A percentile compares a stretch with the other conserved stretches of the same genome.
Conservation (phyloP, 2,113 vertebrate species). For the Pachypanchax playfairii region DNA sequence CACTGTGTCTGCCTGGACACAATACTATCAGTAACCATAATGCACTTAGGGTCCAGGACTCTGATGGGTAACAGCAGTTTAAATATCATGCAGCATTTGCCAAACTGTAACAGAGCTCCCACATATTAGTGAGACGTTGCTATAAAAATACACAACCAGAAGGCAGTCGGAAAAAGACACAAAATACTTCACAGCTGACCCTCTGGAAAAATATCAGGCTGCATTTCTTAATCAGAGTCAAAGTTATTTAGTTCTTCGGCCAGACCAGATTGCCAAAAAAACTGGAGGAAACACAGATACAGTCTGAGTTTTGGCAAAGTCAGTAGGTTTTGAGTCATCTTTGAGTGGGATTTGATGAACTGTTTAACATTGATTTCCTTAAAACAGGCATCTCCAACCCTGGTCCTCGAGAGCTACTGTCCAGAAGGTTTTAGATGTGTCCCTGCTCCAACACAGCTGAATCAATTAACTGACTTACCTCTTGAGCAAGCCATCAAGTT, state of each 20-base stretch:
- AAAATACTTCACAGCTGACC: not conserved
- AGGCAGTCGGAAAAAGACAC: conserved; percentile 10
- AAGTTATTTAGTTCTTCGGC: conserved; percentile 2
- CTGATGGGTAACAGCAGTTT: conserved; percentile 17
- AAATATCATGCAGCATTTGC: conserved; percentile 13
- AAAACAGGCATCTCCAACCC: too few relatives aligned
- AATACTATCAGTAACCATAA: not conserved
- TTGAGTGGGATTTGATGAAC: too few relatives aligned
- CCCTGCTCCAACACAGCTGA: too few relatives aligned
- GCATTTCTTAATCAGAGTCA: not conserved
- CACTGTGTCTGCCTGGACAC: conserved; percentile 19
- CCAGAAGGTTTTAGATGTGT: too few relatives aligned
- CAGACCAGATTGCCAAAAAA: not conserved
- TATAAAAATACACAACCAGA: conserved; percentile 18
- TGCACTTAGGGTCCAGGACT: not conserved
- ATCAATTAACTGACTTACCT: too few relatives aligned
- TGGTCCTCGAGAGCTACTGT: too few relatives aligned
- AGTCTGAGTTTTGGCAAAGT: not conserved
- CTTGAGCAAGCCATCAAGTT: too few relatives aligned
- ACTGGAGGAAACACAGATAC: not conserved
- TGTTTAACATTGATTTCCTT: too few relatives aligned
- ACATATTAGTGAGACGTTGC: not conserved
- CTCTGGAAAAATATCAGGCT: conserved; percentile 4
- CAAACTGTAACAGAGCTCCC: conserved; percentile 40
- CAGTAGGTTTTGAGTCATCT: not conserved